Conservation (phyloP, 2,797 vertebrate genomes). For the Thamnophis elegans region DNA sequence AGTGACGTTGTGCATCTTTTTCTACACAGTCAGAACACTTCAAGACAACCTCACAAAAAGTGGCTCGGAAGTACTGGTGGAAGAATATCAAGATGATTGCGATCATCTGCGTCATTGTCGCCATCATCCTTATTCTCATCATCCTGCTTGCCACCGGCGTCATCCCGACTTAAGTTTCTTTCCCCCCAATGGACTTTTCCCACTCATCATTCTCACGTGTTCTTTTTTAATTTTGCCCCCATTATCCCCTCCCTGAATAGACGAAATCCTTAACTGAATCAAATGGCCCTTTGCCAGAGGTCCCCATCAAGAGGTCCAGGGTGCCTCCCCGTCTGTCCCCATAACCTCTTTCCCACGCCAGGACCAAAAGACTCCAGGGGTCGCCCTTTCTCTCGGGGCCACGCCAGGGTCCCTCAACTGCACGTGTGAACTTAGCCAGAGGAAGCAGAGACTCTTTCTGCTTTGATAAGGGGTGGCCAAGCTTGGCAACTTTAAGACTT, state of each 20-base stretch:
- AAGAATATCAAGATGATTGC: constrained; percentile 88
- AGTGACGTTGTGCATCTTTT: neutral
- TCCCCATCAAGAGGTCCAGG: neutral
- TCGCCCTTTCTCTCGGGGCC: no score
- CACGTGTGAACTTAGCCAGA: neutral
- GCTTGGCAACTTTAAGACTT: no score
- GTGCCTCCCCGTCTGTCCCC: neutral
- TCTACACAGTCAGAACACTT: constrained; percentile 85
- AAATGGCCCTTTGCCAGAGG: neutral
- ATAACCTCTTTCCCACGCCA: neutral
- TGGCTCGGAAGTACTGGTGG: constrained; percentile 90
- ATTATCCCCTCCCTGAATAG: no score
- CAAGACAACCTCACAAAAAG: constrained; percentile 89
- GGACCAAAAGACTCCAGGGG: neutral
- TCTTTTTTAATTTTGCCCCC: neutral
- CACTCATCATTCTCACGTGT: neutral
- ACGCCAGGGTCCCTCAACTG: neutral
- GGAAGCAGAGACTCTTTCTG: neutral
- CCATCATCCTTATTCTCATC: constrained; percentile 83
- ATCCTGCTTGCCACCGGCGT: constrained; percentile 83
- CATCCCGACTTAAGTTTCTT: constrained; percentile 74
- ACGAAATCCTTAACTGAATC: neutral
- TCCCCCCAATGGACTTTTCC: neutral
- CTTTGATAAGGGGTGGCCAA: no score
- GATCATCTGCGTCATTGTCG: constrained; percentile 80